Evolutionary conservation across 2,888 invertebrate genomes (phyloP).

Genomic region (Griposia aprilina): DNA sequence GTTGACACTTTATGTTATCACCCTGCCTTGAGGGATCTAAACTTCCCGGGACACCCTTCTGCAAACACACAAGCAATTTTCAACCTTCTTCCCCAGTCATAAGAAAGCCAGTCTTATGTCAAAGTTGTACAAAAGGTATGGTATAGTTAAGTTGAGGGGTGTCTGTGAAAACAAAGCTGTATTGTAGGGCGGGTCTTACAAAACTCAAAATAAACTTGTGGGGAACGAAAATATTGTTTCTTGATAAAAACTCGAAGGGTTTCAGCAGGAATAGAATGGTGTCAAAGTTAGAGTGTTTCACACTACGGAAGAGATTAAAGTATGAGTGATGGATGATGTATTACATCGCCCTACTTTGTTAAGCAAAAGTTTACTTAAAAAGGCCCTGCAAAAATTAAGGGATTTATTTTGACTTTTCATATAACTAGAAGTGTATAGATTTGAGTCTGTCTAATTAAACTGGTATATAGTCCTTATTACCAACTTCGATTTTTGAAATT

Average conservation of each 20-base stretch:
- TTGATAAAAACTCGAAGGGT: conserved; percentile 58
- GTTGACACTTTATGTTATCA: conserved; percentile 84
- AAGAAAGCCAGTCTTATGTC: conserved; percentile 25
- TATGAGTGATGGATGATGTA: conserved; percentile 17
- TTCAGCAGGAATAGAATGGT: conserved; percentile 42
- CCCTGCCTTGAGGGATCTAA: conserved; percentile 69
- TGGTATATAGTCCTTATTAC: too few relatives aligned
- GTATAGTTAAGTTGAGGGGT: conserved; percentile 67
- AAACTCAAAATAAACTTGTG: conserved; percentile 62
- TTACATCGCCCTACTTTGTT: conserved; percentile 1
- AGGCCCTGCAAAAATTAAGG: neutral
- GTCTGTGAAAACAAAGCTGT: conserved; percentile 77
- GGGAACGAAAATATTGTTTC: conserved; percentile 63
- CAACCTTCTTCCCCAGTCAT: conserved; percentile 41
- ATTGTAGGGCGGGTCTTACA: conserved; percentile 54
- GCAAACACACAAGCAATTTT: conserved; percentile 34
- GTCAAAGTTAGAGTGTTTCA: conserved; percentile 37
- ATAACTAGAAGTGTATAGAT: too few relatives aligned
- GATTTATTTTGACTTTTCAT: neutral
- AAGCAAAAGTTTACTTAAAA: neutral
- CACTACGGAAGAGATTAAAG: conserved; percentile 30
- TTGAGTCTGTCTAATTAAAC: neutral
- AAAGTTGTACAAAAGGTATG: conserved; percentile 17
- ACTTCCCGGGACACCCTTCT: conserved; percentile 36
- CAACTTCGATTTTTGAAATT: too few relatives aligned